phyloP scores from a whole-genome alignment of 1,140 invertebrate genomes.

The Drosophila sturtevanti region DNA sequence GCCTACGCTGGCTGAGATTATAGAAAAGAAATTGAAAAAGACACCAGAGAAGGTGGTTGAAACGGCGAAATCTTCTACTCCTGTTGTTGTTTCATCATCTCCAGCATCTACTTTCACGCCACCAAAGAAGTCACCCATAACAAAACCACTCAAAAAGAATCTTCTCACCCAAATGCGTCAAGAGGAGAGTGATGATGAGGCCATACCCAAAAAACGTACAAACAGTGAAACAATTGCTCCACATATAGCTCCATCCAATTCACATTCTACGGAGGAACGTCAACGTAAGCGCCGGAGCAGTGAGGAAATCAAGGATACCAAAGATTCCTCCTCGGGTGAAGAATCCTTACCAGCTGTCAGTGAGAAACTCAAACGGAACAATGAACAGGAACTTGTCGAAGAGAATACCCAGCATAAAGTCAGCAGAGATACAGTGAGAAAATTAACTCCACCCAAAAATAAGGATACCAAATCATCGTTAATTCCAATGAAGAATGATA shows the following conservation, averaged over 20 bases:
- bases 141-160: conserved; percentile 76
- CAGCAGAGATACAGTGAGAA: background rate
- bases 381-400: conserved; percentile 42
- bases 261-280: conserved; percentile 24
- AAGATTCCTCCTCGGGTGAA: conserved; percentile 36
- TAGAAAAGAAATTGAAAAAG: conserved; percentile 77
- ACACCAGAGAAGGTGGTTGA: conserved; percentile 37
- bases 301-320: conserved; percentile 61
- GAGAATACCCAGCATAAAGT: background rate
- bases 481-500: background rate
- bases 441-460: background rate
- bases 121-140: conserved; percentile 69
- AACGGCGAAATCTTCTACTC: background rate
- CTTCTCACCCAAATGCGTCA: conserved; percentile 67
- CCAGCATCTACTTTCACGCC: conserved; percentile 35
- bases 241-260: background rate
- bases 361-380: conserved; percentile 63
- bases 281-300: conserved; percentile 74
- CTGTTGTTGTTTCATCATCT: conserved; percentile 16
- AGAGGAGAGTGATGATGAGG: conserved; percentile 76
- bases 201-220: conserved; percentile 64
- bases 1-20: conserved; percentile 72
- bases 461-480: background rate
- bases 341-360: conserved; percentile 27
- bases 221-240: conserved; percentile 57